Evolutionary conservation across 2,888 invertebrate species (phyloP), one percentile per base, ranked within the genome.

Genomic region (Drosophila siamana): DNA sequence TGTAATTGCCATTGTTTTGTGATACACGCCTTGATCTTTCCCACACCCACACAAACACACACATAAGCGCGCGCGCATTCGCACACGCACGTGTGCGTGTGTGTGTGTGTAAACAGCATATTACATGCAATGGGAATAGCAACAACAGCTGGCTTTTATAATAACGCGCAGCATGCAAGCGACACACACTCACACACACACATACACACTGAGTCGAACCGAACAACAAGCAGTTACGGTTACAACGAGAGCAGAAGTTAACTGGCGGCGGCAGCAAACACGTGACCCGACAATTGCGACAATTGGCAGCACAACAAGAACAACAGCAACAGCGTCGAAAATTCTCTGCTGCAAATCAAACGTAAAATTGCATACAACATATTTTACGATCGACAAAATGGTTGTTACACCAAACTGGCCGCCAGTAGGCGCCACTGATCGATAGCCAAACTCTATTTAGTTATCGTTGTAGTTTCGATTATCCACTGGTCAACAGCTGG

Each of bases 211-310:
- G 47, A 28, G 50, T 3, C 9, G 28, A 28, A 33, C n/a, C 40
- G 36, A 43, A 48, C 63, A 22, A 60, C 26, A 41, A 24, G 68
- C 68, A 60, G 59, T 64, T 77, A 75, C 78, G 73, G 69, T 85
- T 87, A 86, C 84, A 86, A 54, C 74, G 77, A 86, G 86, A 83
- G 80, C 88, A 86, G 82, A 88, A 86, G 88, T 88, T 88, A 88
- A 88, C 88, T 84, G 71, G 68, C 87, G 61, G 71, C 86, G 74
- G 86, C 81, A 68, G 66, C 76, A 69, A 80, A 88, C 86, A 85
- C 88, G 85, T 85, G 85, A 85, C 85, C 88, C 81, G 81, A 72
- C 86, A 85, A 85, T 88, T 88, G 85, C 68, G 69, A 76, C 87
- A 86, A 85, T 85, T 85, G 85, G 74, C 78, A 82, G 83, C 64